Base-by-base conservation (phyloP, 2,888 invertebrate genomes). In the Ormyrus thymus region DNA sequence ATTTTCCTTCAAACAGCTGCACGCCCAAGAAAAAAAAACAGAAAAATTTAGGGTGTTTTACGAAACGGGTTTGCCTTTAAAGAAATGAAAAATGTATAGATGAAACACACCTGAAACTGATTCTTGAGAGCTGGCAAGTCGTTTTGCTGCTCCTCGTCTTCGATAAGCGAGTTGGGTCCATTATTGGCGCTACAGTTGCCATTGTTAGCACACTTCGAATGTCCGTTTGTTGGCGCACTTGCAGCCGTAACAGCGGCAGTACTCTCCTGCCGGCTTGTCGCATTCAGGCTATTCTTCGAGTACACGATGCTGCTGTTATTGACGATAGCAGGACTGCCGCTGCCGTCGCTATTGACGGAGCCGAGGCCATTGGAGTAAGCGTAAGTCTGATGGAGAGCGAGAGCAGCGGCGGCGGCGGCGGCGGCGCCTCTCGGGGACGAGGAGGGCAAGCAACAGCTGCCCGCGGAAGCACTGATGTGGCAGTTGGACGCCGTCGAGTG, bases 331-430 rank as follows among this genome's bases (percentile, higher is more conserved):
- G 29, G 29, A 29, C 29, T 29, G 29, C 80, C 71, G 48, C 59
- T 50, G 8, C 84, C 51, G 51, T 83, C 80, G 53, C 59, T 50
- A 7, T 84, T 51, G 51, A 83, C 80, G 9, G 75, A 82, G 65
- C 80, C 83, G 29, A 85, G 13, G 59, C 86, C 84, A 43, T 87
- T 89, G 0, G 86, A 45, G 68, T 87, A 88, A 45, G 85, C 84
- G 62, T 73, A 79, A 45, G 45, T 9, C n/a, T 65, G 62, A 15
- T 59, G 66, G 55, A 0, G 51, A n/a, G 53, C 4, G 45, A 29
- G 79, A 69, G 13, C 65, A 65, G 6, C 48, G 9, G 15, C 46
- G 71, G 15, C 6, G 11, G 61, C 29, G n/a, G n/a, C n/a, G n/a
- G n/a, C 29, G 29, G 29, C 29, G 29, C 29, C 29, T 29, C 29